Base-by-base conservation (phyloP, 2,888 invertebrate genomes). In the Parelbella ahira region DNA sequence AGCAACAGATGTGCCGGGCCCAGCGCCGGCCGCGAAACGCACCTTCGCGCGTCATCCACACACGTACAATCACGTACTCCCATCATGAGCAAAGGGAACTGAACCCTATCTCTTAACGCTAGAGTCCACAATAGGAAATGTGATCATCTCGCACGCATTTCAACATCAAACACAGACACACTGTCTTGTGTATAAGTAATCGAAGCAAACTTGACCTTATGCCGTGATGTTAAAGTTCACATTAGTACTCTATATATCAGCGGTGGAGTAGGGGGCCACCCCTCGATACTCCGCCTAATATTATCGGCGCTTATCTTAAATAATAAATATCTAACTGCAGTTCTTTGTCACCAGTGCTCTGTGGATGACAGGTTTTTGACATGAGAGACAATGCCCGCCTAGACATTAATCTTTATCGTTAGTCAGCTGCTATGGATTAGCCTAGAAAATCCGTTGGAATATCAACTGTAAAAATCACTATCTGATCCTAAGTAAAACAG, bases 221-320 rank as follows among this genome's bases (percentile, higher is more conserved):
- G 0, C 1, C n/a, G 1, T 18, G 2, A 1, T 2, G 3, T 10
- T 34, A 34, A 3, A 18, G 34, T 15, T 18, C 10, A 7, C 2
- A 23, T 24, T 24, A 4, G 1, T n/a, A n/a, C n/a, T n/a, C n/a
- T n/a, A n/a, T n/a, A n/a, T n/a, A n/a, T n/a, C n/a, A n/a, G n/a
- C n/a, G n/a, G n/a, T n/a, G n/a, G n/a, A n/a, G 62, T 63, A 66
- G 33, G 33, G 33, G 2, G 33, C 1, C n/a, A n/a, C 34, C 23
- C 34, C 10, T 18, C 15, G 68, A 72, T 69, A 66, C 59, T 65
- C 64, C 66, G 60, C 56, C 61, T 49, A 55, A 64, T 71, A 76
- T 78, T 69, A 79, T 75, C 72, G 68, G 56, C 54, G 47, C 59
- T 62, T 72, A 71, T 69, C 67, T 65, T 74, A 65, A 76, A 75